Percentiles rank a stretch among this genome's conserved stretches.
These are phyloP conservation scores for Cryptus armator DNA, from an alignment of 2,888 invertebrate species.

Conservation along the genomic window DNA sequence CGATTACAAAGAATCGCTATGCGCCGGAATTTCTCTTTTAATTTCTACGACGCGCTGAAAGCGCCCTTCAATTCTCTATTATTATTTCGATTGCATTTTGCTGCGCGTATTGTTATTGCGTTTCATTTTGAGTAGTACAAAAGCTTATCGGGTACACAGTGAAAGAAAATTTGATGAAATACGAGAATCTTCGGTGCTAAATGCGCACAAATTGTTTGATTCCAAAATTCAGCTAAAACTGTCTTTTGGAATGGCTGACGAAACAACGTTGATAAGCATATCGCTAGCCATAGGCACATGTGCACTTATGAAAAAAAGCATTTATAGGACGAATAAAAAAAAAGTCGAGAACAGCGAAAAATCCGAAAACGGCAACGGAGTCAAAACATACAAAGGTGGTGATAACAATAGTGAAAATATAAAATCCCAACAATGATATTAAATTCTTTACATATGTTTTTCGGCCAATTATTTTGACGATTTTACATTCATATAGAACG, in stretches of 20 bases:
- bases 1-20: too few relatives aligned
- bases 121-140: conserved; percentile 21
- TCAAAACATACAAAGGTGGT: conserved; percentile 53
- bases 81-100: conserved; percentile 61
- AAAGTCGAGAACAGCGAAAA: conserved; percentile 43
- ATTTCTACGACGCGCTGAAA: conserved; percentile 11
- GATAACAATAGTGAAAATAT: conserved; percentile 33
- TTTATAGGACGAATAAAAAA: not conserved
- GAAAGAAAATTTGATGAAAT: not conserved
- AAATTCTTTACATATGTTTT: not conserved
- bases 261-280: conserved; percentile 24
- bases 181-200: not conserved
- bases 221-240: not conserved
- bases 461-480: not conserved
- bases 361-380: conserved; percentile 64
- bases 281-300: conserved; percentile 38
- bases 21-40: not conserved
- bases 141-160: conserved; percentile 35
- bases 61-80: conserved; percentile 33
- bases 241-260: not conserved
- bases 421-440: conserved; percentile 7
- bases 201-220: not conserved
- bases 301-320: conserved; percentile 28
- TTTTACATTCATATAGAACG: not conserved
- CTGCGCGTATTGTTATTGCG: conserved; percentile 49